phyloP scores from a whole-genome alignment of 2,888 invertebrate genomes.

The Coremacera marginata region DNA sequence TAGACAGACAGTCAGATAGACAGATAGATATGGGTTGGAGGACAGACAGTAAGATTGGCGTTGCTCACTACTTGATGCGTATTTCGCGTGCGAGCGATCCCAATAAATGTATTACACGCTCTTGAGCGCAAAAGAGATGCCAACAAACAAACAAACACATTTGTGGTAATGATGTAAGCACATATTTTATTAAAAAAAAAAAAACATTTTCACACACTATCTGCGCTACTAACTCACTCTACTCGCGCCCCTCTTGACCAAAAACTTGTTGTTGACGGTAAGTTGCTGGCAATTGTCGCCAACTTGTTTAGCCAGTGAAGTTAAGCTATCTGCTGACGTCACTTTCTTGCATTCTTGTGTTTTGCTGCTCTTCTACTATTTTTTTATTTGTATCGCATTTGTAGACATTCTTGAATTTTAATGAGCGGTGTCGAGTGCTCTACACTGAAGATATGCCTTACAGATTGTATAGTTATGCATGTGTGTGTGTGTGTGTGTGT shows the following conservation, averaged over 20 bases:
- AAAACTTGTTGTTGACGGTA: background rate
- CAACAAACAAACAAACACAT: background rate
- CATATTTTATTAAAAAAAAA: background rate
- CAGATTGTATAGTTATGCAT: background rate
- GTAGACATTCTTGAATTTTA: slow-evolving; percentile 12
- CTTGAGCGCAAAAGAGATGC: slow-evolving; percentile 24
- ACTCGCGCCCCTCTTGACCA: background rate
- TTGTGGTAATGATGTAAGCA: slow-evolving; percentile 13
- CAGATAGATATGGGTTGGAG: background rate
- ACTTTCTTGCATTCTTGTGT: background rate
- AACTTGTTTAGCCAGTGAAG: background rate
- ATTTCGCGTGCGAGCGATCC: slow-evolving; percentile 29
- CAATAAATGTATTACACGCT: slow-evolving; percentile 30
- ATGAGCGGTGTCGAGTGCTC: slow-evolving; percentile 19
- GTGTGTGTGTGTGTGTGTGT: background rate
- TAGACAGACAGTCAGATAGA: background rate
- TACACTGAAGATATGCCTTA: background rate
- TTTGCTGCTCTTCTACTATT: background rate
- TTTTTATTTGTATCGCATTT: background rate
- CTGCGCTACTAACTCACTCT: background rate
- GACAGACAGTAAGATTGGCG: background rate
- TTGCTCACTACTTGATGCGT: slow-evolving; percentile 18
- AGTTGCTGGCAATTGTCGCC: background rate
- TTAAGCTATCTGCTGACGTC: slow-evolving; percentile 5
- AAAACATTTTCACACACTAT: slow-evolving; percentile 3